These are phyloP conservation scores for Simalia tracyae DNA, from an alignment of 2,797 vertebrate genomes.

Conservation along the genomic window DNA sequence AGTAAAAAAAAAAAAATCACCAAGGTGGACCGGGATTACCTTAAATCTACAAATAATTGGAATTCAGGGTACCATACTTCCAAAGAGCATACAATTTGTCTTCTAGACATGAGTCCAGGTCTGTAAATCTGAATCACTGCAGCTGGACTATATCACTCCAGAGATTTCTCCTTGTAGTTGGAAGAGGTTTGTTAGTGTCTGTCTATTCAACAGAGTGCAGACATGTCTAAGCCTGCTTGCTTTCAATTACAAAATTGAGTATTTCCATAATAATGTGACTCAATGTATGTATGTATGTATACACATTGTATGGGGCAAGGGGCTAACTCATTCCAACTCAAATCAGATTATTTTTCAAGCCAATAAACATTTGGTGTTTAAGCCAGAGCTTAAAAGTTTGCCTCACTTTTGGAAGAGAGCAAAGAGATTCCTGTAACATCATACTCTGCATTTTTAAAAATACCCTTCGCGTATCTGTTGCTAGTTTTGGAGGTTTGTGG, in stretches of 20 bases:
- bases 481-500: background rate
- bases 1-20: background rate
- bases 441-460: background rate
- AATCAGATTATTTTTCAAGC: background rate
- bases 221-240: background rate
- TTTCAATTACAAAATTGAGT: background rate
- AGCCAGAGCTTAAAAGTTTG: background rate
- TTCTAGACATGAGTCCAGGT: background rate
- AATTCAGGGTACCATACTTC: no score
- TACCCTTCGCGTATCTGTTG: background rate
- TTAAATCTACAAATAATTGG: background rate
- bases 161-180: background rate
- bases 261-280: no score
- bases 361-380: background rate
- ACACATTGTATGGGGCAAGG: background rate
- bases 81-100: background rate
- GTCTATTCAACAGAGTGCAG: background rate
- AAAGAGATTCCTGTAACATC: background rate
- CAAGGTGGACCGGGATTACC: background rate
- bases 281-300: background rate
- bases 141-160: background rate
- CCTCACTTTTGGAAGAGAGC: background rate
- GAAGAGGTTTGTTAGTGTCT: background rate
- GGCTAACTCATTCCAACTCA: background rate
- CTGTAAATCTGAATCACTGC: background rate